These are phyloP conservation scores for Volucella inflata DNA, from an alignment of 2,888 invertebrate genomes.

Conservation along the genomic window DNA sequence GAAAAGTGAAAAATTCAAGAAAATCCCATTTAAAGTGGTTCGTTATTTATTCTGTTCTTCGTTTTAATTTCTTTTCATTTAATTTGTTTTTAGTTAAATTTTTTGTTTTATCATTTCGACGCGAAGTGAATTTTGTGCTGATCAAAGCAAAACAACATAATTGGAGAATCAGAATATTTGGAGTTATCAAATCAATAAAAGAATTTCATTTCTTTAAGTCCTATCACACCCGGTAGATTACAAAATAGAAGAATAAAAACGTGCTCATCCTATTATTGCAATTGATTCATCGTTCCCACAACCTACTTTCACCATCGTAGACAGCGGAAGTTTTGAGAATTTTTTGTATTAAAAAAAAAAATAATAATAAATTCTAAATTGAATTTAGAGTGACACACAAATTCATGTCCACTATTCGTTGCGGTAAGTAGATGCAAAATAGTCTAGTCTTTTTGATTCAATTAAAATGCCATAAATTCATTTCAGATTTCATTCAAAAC, in stretches of 20 bases:
- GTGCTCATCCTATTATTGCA: slow-evolving; percentile 37
- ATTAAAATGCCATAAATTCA: slow-evolving; percentile 41
- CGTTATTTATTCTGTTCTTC: slow-evolving; percentile 45
- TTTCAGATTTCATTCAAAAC: slow-evolving; percentile 57
- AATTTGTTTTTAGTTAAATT: slow-evolving; percentile 26
- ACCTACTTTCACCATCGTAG: slow-evolving; percentile 25
- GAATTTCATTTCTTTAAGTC: slow-evolving; percentile 1
- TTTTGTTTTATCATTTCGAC: not conserved
- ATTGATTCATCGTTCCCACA: slow-evolving; percentile 44
- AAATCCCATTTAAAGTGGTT: slow-evolving; percentile 49
- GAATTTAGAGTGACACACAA: slow-evolving; percentile 36
- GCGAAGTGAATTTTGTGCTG: slow-evolving; percentile 38
- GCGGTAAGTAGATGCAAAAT: slow-evolving; percentile 54
- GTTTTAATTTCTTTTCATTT: slow-evolving; percentile 17
- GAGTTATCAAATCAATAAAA: not conserved
- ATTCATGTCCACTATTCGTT: slow-evolving; percentile 69
- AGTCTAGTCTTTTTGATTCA: not conserved
- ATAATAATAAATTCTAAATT: not conserved
- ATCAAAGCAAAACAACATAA: not conserved
- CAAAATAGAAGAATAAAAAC: not conserved
- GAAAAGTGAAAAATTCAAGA: slow-evolving; percentile 41
- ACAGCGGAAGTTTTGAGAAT: not conserved
- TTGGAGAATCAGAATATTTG: not conserved
- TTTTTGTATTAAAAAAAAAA: not conserved
- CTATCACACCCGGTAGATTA: not conserved